Percentiles rank a stretch among this genome's conserved stretches.
phyloP scores from a whole-genome alignment of 2,888 invertebrate species.

The Schizotus pectinicornis region DNA sequence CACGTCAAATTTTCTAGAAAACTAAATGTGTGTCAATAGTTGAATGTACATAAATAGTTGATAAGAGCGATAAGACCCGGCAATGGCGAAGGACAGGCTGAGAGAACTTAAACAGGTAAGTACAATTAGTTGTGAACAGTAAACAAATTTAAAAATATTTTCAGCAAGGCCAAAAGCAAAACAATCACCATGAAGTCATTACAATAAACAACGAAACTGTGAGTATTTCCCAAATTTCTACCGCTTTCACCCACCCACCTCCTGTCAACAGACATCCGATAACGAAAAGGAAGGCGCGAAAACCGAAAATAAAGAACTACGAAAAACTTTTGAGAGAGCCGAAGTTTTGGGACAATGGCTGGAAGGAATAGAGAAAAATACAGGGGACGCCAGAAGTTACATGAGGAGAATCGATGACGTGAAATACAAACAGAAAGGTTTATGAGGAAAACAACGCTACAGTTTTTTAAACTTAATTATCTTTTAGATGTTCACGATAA shows the following conservation, averaged over 20 bases:
- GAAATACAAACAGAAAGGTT: conserved; percentile 41
- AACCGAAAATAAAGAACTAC: conserved; percentile 28
- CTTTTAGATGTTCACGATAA: conserved; percentile 40
- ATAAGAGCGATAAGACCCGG: conserved; percentile 7
- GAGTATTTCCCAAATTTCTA: neutral
- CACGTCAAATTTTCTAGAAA: too few species aligned
- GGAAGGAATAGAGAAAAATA: conserved; percentile 60
- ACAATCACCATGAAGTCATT: conserved; percentile 22
- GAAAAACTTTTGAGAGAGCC: conserved; percentile 41
- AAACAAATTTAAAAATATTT: conserved; percentile 17
- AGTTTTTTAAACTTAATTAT: conserved; percentile 21
- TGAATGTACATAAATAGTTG: conserved; percentile 3
- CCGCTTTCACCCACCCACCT: neutral
- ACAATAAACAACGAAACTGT: conserved; percentile 29
- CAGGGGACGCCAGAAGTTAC: conserved; percentile 41
- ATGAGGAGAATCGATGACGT: conserved; percentile 36
- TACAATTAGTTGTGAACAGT: conserved; percentile 11
- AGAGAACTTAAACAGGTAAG: conserved; percentile 40
- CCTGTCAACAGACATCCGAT: neutral
- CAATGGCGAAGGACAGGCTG: conserved; percentile 48
- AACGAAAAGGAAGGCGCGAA: neutral
- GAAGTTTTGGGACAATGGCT: conserved; percentile 61
- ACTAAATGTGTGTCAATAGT: neutral
- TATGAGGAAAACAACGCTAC: conserved; percentile 50
- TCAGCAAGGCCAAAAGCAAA: conserved; percentile 18